Evolutionary conservation across 2,888 invertebrate genomes (phyloP).

Genomic region (Sisyra terminalis): DNA sequence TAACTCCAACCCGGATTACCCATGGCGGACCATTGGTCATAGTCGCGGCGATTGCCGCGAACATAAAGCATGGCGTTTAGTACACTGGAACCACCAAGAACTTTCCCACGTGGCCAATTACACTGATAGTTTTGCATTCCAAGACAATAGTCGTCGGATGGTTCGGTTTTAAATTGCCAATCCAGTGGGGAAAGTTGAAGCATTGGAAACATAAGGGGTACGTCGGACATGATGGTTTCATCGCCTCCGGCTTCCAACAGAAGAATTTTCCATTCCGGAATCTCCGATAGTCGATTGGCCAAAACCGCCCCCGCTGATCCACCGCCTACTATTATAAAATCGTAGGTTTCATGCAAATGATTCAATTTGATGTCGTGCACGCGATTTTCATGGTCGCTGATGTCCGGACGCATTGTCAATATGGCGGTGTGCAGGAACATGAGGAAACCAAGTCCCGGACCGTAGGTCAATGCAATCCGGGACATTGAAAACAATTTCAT

Average conservation of each 20-base stretch:
- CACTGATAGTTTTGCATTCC: constrained; percentile 46
- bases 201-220: constrained; percentile 53
- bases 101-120: constrained; percentile 66
- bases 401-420: constrained; percentile 47
- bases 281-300: constrained; percentile 62
- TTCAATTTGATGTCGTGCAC: constrained; percentile 35
- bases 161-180: constrained; percentile 69
- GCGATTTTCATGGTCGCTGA: constrained; percentile 47
- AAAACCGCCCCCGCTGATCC: constrained; percentile 71
- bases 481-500: constrained; percentile 36
- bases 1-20: constrained; percentile 72
- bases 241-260: constrained; percentile 69
- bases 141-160: constrained; percentile 47
- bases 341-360: constrained; percentile 44
- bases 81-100: constrained; percentile 64
- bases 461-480: constrained; percentile 45
- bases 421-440: constrained; percentile 46
- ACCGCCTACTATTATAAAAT: constrained; percentile 66
- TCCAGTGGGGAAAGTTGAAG: constrained; percentile 59
- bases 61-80: constrained; percentile 84
- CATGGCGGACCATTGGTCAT: constrained; percentile 64
- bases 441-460: constrained; percentile 47
- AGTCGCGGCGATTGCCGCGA: constrained; percentile 68
- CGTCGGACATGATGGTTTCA: constrained; percentile 51
- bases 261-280: constrained; percentile 50